Evolutionary conservation across 2,113 vertebrate species (phyloP).

Genomic region (Oceanodroma tethys): DNA sequence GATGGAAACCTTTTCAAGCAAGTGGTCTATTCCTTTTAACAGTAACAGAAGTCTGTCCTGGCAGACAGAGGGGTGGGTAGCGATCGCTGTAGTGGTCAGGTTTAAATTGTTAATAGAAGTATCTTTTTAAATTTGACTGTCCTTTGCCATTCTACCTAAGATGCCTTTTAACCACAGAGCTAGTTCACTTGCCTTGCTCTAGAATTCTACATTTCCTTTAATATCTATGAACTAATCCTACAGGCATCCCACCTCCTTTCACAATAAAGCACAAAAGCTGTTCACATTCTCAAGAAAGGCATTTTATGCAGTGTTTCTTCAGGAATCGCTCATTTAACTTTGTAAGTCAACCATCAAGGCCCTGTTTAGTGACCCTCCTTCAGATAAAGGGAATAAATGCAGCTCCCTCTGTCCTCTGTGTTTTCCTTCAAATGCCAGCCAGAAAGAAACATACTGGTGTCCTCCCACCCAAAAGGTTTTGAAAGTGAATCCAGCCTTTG

Average conservation of each 20-base stretch:
- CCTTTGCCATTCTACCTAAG: neutral
- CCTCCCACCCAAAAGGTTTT: constrained; percentile 41
- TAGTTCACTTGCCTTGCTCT: neutral
- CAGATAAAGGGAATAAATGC: constrained; percentile 25
- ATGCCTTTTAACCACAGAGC: neutral
- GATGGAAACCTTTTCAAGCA: constrained; percentile 7
- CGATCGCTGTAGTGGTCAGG: neutral
- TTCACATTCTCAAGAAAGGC: neutral
- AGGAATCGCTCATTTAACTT: constrained; percentile 26
- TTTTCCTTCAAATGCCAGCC: constrained; percentile 38
- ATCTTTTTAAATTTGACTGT: neutral
- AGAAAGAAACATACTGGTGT: constrained; percentile 30
- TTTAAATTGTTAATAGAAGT: neutral
- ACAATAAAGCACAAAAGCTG: constrained; percentile 1
- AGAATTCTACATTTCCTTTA: neutral
- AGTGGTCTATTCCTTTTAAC: neutral
- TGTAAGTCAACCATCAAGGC: constrained; percentile 33
- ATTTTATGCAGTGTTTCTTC: neutral
- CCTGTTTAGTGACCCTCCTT: neutral
- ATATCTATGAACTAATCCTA: neutral
- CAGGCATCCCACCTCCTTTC: neutral
- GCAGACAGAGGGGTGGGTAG: neutral
- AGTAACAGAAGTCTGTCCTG: neutral
- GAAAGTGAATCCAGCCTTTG: constrained; percentile 42
- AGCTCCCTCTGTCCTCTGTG: neutral